These are phyloP conservation scores for Hippocampus mohnikei DNA, from an alignment of 2,113 vertebrate species.

Conservation along the genomic window DNA sequence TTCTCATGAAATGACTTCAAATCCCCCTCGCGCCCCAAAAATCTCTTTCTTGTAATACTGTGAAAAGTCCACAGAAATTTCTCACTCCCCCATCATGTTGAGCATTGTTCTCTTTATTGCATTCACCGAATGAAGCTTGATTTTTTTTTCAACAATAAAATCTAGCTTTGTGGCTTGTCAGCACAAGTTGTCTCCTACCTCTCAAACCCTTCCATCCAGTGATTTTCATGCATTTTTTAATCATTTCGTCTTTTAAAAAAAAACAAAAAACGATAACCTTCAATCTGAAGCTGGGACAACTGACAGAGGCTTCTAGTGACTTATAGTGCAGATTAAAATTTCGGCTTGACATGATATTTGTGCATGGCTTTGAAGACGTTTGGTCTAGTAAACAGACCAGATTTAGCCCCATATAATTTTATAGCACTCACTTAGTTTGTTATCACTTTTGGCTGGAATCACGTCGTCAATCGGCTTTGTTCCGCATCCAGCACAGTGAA, in stretches of 20 bases:
- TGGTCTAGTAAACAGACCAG: neutral
- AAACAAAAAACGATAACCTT: neutral
- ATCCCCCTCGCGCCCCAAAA: too few species aligned
- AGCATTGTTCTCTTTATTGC: too few species aligned
- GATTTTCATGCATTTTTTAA: neutral
- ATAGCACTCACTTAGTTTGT: neutral
- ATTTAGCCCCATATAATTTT: conserved; percentile 9
- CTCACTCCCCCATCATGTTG: too few species aligned
- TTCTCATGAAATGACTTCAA: too few species aligned
- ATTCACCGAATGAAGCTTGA: too few species aligned
- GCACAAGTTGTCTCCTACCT: neutral
- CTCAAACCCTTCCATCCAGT: neutral
- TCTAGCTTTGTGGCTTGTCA: neutral
- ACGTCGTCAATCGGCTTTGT: neutral
- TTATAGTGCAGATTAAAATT: neutral
- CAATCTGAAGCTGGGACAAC: neutral
- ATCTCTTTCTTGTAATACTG: too few species aligned
- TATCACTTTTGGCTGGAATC: neutral
- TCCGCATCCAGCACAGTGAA: conserved; percentile 5
- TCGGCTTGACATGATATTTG: too few species aligned
- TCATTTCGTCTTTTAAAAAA: neutral
- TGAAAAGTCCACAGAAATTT: too few species aligned
- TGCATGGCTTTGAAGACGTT: neutral
- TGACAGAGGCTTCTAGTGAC: neutral
- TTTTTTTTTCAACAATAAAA: neutral